phyloP scores from a whole-genome alignment of 2,797 vertebrate species.

The Toxotes lorentzi region DNA sequence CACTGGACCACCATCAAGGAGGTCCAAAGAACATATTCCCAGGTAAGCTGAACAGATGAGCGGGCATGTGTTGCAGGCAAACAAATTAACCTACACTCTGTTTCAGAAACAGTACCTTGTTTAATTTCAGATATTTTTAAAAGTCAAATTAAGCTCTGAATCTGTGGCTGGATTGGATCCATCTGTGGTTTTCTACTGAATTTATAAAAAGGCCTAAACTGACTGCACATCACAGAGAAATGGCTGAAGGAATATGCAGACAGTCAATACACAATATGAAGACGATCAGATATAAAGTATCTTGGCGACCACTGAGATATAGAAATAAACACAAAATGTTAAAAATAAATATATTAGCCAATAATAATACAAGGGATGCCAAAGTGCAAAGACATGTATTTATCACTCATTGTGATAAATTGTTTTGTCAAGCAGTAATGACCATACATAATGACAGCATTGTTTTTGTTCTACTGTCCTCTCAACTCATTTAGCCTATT shows the following conservation, averaged over 20 bases:
- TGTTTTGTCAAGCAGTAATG: slow-evolving; percentile 14
- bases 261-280: slow-evolving; percentile 34
- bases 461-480: slow-evolving; percentile 15
- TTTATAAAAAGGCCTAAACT: slow-evolving; percentile 40
- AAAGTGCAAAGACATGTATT: not conserved
- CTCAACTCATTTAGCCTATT: slow-evolving; percentile 9
- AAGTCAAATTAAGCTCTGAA: slow-evolving; percentile 35
- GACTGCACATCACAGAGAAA: slow-evolving; percentile 22
- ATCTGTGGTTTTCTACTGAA: slow-evolving; percentile 35
- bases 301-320: not conserved
- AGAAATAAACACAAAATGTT: not conserved
- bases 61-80: slow-evolving; percentile 54
- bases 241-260: slow-evolving; percentile 15
- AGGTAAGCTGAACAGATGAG: slow-evolving; percentile 59
- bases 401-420: slow-evolving; percentile 13
- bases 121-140: slow-evolving; percentile 39
- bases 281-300: not conserved
- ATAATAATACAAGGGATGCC: not conserved
- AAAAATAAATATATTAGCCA: not conserved
- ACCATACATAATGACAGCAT: slow-evolving; percentile 10
- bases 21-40: slow-evolving; percentile 39
- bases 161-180: slow-evolving; percentile 25
- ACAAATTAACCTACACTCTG: slow-evolving; percentile 60
- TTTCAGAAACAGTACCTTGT: slow-evolving; percentile 23
- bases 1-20: slow-evolving; percentile 34